Evolutionary conservation across 2,113 vertebrate genomes (phyloP).

Genomic region (Psilopogon haemacephalus): DNA sequence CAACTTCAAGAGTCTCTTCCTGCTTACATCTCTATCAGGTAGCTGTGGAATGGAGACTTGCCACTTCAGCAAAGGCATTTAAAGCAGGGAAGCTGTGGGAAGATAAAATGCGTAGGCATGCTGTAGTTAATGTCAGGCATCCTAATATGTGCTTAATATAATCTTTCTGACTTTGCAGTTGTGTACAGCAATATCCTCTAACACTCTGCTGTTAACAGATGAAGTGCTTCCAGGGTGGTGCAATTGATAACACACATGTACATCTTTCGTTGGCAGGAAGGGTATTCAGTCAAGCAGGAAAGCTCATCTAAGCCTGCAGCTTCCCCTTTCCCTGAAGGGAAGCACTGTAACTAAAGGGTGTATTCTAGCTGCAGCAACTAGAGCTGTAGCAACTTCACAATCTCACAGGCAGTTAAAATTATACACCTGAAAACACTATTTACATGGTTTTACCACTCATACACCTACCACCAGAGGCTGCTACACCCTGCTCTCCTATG

Average conservation of each 20-base stretch:
- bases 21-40: slow-evolving; percentile 4
- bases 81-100: not conserved
- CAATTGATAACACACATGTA: not conserved
- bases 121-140: not conserved
- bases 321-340: not conserved
- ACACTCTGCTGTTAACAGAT: not conserved
- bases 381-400: not conserved
- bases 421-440: not conserved
- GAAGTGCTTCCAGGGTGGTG: not conserved
- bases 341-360: not conserved
- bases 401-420: not conserved
- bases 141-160: not conserved
- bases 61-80: slow-evolving; percentile 14
- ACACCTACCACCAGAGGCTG: not conserved
- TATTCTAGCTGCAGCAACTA: not conserved
- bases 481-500: not conserved
- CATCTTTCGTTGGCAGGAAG: not conserved
- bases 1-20: not conserved
- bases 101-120: not conserved
- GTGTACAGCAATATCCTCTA: not conserved
- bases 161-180: slow-evolving; percentile 7
- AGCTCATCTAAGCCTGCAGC: not conserved
- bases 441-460: not conserved
- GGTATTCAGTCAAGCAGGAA: not conserved
- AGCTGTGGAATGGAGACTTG: not conserved